A percentile compares a stretch with the other conserved stretches of the same genome.
These are phyloP conservation scores for Capreolus pygargus DNA, from an alignment of 2,113 vertebrate species.

Conservation along the genomic window DNA sequence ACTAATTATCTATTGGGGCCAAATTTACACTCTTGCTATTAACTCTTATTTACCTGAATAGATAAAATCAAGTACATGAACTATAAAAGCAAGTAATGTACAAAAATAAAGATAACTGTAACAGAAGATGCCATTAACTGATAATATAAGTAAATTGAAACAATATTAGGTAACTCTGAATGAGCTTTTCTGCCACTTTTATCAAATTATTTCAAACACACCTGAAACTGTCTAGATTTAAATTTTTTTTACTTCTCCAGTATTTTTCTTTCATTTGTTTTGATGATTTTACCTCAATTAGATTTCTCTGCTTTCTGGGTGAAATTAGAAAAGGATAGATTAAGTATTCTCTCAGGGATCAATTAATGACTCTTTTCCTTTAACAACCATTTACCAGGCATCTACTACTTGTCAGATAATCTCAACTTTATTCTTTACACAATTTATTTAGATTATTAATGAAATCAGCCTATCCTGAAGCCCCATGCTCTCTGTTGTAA, in stretches of 20 bases:
- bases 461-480: background rate
- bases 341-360: background rate
- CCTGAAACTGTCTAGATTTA: background rate
- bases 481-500: background rate
- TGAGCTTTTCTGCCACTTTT: background rate
- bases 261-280: background rate
- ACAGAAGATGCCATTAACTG: background rate
- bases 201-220: background rate
- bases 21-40: constrained; percentile 70
- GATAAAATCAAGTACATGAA: constrained; percentile 47
- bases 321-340: background rate
- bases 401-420: background rate
- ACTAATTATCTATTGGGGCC: constrained; percentile 68
- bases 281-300: background rate
- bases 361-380: background rate
- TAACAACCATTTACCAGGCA: background rate
- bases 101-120: background rate
- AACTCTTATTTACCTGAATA: constrained; percentile 66
- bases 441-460: background rate
- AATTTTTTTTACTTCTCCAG: background rate
- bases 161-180: background rate
- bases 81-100: constrained; percentile 38
- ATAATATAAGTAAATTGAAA: constrained; percentile 23
- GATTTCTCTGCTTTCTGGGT: background rate
- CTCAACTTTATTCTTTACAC: background rate